Evolutionary conservation across 2,113 vertebrate species (phyloP).

Genomic region (human): DNA sequence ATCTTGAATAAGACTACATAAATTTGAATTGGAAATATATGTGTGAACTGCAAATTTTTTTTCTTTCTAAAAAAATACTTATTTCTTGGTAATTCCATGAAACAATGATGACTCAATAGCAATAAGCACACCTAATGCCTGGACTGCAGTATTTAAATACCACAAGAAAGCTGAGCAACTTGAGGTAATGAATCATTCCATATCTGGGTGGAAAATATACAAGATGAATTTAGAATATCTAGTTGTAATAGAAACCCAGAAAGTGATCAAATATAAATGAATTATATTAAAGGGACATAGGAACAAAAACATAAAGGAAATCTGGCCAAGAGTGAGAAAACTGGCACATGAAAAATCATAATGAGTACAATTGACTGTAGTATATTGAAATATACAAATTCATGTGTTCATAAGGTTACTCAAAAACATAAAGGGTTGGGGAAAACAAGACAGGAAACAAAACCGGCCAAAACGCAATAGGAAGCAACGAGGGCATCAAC

Average conservation of each 20-base stretch:
- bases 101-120: background rate
- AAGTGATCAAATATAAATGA: background rate
- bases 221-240: background rate
- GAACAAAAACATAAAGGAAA: background rate
- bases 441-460: background rate
- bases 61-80: background rate
- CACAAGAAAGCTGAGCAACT: background rate
- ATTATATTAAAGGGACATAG: background rate
- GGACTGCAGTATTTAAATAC: background rate
- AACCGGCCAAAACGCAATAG: background rate
- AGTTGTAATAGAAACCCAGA: background rate
- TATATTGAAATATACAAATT: background rate
- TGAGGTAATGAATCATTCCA: background rate
- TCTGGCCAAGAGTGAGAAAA: background rate
- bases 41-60: background rate
- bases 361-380: background rate
- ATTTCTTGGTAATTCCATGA: background rate
- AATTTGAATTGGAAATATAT: constrained; percentile 6
- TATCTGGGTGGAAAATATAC: background rate
- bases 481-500: background rate
- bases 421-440: background rate
- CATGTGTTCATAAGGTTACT: background rate
- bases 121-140: background rate
- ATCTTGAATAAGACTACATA: background rate
- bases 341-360: background rate